phyloP scores from a whole-genome alignment of 2,113 vertebrate species.

The Nesogale talazaci region DNA sequence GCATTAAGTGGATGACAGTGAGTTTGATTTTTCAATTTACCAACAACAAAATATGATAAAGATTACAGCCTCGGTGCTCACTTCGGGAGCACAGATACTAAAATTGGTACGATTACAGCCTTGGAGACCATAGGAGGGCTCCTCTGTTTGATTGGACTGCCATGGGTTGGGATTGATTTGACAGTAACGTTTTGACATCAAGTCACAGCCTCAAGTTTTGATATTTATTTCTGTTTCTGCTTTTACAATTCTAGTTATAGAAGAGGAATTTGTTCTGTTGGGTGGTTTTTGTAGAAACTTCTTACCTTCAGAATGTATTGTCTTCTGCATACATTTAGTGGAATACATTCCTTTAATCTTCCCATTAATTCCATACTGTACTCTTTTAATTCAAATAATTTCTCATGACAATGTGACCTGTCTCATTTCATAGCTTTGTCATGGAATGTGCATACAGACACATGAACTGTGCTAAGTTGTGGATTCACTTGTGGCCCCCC shows the following conservation, averaged over 20 bases:
- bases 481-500: not conserved
- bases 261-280: not conserved
- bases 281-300: not conserved
- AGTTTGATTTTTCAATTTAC: too few species aligned
- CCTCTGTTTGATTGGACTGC: too few species aligned
- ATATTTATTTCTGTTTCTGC: not conserved
- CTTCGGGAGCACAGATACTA: too few species aligned
- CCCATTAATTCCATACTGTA: not conserved
- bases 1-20: too few species aligned
- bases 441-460: too few species aligned
- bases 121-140: too few species aligned
- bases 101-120: too few species aligned
- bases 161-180: too few species aligned
- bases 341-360: not conserved
- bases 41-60: too few species aligned
- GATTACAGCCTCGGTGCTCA: too few species aligned
- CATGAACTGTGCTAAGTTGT: not conserved
- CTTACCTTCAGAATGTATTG: not conserved
- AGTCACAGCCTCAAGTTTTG: not conserved
- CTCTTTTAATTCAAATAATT: not conserved
- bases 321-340: not conserved
- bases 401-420: accelerated
- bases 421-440: not conserved
- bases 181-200: not conserved
- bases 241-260: not conserved